These are phyloP conservation scores for Acrossocheilus wenchowensis DNA, from an alignment of 2,797 vertebrate species.

Conservation along the genomic window DNA sequence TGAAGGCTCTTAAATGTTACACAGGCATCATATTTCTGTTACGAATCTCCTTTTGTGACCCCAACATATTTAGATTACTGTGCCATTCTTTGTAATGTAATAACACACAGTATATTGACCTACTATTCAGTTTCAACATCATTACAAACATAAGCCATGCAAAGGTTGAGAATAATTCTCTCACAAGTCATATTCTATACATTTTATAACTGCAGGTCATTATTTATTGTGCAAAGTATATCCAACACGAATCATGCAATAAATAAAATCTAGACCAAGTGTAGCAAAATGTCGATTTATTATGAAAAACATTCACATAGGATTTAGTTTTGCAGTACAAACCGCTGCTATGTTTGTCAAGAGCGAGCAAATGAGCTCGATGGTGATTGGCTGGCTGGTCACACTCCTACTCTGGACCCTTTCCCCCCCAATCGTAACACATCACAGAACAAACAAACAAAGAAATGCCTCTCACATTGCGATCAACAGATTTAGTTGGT, in stretches of 20 bases:
- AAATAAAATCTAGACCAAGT: conserved; percentile 11
- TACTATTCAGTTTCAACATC: not conserved
- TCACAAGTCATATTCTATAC: not conserved
- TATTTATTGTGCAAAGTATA: not conserved
- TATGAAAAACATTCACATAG: conserved; percentile 57
- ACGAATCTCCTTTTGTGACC: not conserved
- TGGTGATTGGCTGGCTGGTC: conserved; percentile 70
- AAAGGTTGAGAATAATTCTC: not conserved
- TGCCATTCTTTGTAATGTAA: not conserved
- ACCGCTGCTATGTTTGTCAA: conserved; percentile 62
- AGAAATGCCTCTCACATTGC: not conserved
- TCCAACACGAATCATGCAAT: not conserved
- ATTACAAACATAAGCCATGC: not conserved
- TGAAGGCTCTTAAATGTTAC: conserved; percentile 9
- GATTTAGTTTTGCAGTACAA: conserved; percentile 55
- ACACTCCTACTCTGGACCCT: conserved; percentile 71
- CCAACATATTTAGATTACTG: conserved; percentile 9
- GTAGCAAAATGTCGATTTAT: conserved; percentile 64
- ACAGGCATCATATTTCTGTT: conserved; percentile 15
- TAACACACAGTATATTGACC: not conserved
- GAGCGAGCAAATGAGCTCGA: conserved; percentile 49
- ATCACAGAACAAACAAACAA: conserved; percentile 38
- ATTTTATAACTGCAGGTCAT: not conserved
- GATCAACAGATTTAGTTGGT: conserved; percentile 10
- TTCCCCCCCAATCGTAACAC: conserved; percentile 21